Base-by-base conservation (phyloP, 1,140 invertebrate species). In the Neelides sp. region DNA sequence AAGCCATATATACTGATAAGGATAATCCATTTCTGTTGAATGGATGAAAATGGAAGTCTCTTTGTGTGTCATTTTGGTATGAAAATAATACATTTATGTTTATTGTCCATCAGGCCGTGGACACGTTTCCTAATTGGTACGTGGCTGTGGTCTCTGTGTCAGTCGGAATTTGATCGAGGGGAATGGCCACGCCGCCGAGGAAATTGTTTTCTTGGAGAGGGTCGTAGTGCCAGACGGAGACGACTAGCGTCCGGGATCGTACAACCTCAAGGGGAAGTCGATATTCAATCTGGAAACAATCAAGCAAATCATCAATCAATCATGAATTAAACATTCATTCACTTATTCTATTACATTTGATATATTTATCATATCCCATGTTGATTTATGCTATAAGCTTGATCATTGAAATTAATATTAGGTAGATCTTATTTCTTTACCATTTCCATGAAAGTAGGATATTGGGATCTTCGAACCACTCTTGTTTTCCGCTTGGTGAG, bases 391-490 rank as follows among this genome's bases (percentile, higher is more conserved):
- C n/a, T n/a, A n/a, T n/a, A n/a, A n/a, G n/a, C n/a, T n/a, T n/a
- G n/a, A n/a, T n/a, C n/a, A n/a, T n/a, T n/a, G n/a, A n/a, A n/a
- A 24, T 24, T 36, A 34, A 43, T 15, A 42, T 24, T n/a, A 10
- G 1, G 54, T 20, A 51, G 54, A 58, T 32, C n/a, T 42, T 15
- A 22, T 20, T 41, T 15, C 62, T 64, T 72, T 69, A 92, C 85
- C 83, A 91, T 91, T 78, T 97, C 92, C 88, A 97, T 96, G 69
- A 92, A 98, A 22, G 88, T 92, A 5, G 92, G 92, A 72, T 95
- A 86, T 64, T 84, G 88, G 64, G 85, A 92, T 61, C 83, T 81
- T 58, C 83, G 83, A 1, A 94, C 78, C 19, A 94, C 84, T 70
- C 91, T 90, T 0, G 93, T 97, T 69, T 97, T 98, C 12, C 88